Conservation (phyloP, 2,888 invertebrate species). For the Panorpa germanica region DNA sequence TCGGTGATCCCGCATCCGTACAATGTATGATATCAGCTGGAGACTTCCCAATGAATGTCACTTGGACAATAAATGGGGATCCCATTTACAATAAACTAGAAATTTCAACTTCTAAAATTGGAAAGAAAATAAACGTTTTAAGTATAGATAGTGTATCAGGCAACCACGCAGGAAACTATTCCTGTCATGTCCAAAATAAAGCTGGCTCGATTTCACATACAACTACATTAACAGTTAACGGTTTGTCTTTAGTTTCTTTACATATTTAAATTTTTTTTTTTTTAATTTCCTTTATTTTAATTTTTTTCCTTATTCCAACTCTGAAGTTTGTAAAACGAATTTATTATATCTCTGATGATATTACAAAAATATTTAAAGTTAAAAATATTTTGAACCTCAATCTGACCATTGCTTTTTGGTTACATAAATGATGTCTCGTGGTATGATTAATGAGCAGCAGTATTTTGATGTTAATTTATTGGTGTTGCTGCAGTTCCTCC, state of each 20-base stretch:
- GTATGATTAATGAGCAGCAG: too few relatives aligned
- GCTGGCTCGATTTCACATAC: slow-evolving; percentile 36
- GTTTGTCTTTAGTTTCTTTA: slow-evolving; percentile 26
- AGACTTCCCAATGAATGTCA: slow-evolving; percentile 41
- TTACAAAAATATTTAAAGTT: too few relatives aligned
- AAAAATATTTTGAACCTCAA: background rate
- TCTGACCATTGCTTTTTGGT: too few relatives aligned
- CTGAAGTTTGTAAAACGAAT: too few relatives aligned
- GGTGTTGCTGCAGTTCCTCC: slow-evolving; percentile 37
- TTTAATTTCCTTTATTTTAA: too few relatives aligned
- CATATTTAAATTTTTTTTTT: too few relatives aligned
- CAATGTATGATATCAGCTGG: slow-evolving; percentile 41
- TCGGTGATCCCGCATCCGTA: slow-evolving; percentile 36
- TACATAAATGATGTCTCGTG: slow-evolving; percentile 1
- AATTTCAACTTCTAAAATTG: slow-evolving; percentile 31
- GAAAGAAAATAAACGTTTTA: slow-evolving; percentile 33
- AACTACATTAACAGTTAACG: slow-evolving; percentile 36
- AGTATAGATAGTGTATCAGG: slow-evolving; percentile 36
- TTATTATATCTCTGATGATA: too few relatives aligned
- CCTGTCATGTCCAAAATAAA: slow-evolving; percentile 38
- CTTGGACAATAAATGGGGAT: slow-evolving; percentile 35
- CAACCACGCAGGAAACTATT: slow-evolving; percentile 42
- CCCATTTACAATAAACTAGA: slow-evolving; percentile 30
- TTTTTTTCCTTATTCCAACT: too few relatives aligned
- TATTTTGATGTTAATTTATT: slow-evolving; percentile 4